A percentile compares a stretch with the other conserved stretches of the same genome.
These are phyloP conservation scores for Artibeus lituratus DNA, from an alignment of 2,797 vertebrate species.

Conservation along the genomic window DNA sequence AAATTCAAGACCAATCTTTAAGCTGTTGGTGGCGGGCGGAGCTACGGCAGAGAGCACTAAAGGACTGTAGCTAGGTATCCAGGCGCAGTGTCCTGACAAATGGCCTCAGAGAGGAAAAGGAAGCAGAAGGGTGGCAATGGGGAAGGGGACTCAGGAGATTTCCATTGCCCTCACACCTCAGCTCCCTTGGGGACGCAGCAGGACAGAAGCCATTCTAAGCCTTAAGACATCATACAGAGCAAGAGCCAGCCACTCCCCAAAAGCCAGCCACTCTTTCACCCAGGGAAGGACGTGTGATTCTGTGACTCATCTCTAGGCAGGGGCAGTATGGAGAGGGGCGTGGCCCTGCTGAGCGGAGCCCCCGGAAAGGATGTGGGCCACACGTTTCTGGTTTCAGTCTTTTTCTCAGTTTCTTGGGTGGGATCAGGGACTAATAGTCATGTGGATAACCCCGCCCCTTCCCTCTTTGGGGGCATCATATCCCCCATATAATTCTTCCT, in stretches of 20 bases:
- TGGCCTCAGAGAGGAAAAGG: not conserved
- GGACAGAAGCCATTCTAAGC: not conserved
- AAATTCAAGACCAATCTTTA: conserved; percentile 6
- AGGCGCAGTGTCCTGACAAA: not conserved
- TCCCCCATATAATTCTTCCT: not conserved
- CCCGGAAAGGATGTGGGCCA: not conserved
- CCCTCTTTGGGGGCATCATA: not conserved
- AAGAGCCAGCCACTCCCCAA: conserved; percentile 8
- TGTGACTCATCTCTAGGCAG: conserved; percentile 24
- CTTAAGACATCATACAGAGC: not conserved
- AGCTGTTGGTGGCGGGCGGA: not conserved
- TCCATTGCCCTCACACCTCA: not conserved
- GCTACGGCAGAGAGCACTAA: not conserved
- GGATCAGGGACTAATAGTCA: not conserved
- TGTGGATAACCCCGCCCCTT: not conserved
- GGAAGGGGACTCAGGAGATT: not conserved
- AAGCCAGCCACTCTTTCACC: not conserved
- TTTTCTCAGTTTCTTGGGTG: conserved; percentile 17
- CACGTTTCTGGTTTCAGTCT: not conserved
- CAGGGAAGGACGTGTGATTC: conserved; percentile 27
- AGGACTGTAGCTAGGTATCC: too few relatives aligned
- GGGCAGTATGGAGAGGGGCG: not conserved
- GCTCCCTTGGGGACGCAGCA: not conserved
- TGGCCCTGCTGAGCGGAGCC: not conserved
- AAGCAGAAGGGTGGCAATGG: not conserved